phyloP scores from a whole-genome alignment of 2,113 vertebrate genomes.

The Oryzias woworae region DNA sequence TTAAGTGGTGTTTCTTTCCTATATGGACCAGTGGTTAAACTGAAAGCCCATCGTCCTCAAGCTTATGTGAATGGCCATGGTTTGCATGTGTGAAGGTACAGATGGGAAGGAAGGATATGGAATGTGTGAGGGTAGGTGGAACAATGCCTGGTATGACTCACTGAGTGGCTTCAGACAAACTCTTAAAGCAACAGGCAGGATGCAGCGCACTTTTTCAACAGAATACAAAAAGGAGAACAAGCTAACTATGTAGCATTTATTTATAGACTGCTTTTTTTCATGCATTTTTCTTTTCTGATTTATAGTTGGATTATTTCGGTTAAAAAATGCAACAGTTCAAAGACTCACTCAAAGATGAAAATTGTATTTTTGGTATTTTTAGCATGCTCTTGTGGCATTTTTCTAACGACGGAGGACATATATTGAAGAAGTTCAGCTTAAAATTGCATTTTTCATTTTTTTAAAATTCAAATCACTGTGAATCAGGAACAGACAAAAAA shows the following conservation, averaged over 20 bases:
- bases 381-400: too few relatives aligned
- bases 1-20: constrained; percentile 9
- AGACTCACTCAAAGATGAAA: neutral
- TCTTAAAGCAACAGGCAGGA: constrained; percentile 17
- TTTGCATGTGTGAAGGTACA: constrained; percentile 10
- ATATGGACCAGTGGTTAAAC: neutral
- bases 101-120: constrained; percentile 38
- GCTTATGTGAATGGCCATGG: constrained; percentile 32
- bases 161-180: neutral
- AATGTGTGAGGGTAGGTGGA: constrained; percentile 29
- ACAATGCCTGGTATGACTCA: constrained; percentile 43
- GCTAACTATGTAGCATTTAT: neutral
- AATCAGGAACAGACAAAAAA: too few relatives aligned
- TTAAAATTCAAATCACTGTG: too few relatives aligned
- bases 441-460: too few relatives aligned
- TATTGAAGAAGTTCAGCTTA: too few relatives aligned
- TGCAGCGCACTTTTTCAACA: neutral
- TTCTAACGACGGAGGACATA: too few relatives aligned
- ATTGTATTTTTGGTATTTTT: too few relatives aligned
- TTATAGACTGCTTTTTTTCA: neutral
- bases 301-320: neutral
- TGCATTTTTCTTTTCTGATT: too few relatives aligned
- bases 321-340: neutral
- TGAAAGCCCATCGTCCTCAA: neutral
- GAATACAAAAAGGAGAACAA: neutral